Evolutionary conservation across 2,797 vertebrate species (phyloP).

Genomic region (Peromyscus aztecus): DNA sequence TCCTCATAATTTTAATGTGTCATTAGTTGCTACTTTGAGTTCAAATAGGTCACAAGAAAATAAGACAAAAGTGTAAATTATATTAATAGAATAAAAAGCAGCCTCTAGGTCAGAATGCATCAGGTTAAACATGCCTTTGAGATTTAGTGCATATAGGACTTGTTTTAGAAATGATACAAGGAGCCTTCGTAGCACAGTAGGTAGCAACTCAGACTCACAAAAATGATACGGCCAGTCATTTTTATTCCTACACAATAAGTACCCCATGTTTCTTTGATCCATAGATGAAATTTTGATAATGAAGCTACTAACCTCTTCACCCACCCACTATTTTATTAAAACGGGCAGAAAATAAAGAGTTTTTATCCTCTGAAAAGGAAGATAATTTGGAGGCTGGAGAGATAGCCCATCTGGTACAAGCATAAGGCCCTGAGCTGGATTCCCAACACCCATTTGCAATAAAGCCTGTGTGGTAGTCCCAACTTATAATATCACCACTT

Average conservation of each 20-base stretch:
- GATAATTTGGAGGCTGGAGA: not conserved
- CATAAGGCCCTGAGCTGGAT: not conserved
- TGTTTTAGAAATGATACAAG: not conserved
- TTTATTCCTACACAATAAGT: not conserved
- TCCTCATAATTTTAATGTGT: not conserved
- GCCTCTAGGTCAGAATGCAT: not conserved
- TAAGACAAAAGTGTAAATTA: not conserved
- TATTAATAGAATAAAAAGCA: not conserved
- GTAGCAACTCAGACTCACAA: not conserved
- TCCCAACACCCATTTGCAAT: not conserved
- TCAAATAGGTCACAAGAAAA: slow-evolving; percentile 27
- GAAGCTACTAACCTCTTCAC: not conserved
- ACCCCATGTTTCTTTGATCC: not conserved
- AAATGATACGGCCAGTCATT: not conserved
- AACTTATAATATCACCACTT: not conserved
- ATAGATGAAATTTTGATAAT: not conserved
- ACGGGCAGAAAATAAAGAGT: not conserved
- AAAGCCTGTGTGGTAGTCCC: not conserved
- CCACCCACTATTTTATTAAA: not conserved
- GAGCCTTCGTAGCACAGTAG: not conserved
- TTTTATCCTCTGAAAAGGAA: not conserved
- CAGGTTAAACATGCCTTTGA: not conserved
- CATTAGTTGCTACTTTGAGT: not conserved
- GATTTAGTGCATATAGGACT: not conserved
- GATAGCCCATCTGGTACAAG: not conserved